A percentile compares a stretch with the other conserved stretches of the same genome.
Evolutionary conservation across 2,888 invertebrate genomes (phyloP).

Genomic region (Linnaemya vulpina): DNA sequence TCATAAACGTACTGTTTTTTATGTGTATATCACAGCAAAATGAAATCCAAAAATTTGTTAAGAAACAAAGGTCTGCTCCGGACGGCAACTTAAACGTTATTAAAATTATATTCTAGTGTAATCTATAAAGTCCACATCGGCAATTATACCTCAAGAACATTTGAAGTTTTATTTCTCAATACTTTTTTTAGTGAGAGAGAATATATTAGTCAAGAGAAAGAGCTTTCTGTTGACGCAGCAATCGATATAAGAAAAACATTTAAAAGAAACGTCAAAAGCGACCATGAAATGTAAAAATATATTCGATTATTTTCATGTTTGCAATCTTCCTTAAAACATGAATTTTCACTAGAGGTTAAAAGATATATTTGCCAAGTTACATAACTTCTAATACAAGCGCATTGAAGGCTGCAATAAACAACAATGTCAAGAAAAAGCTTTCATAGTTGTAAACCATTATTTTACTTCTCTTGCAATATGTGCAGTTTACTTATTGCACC

Average conservation of each 20-base stretch:
- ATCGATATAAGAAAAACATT: slow-evolving; percentile 14
- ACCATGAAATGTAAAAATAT: slow-evolving; percentile 26
- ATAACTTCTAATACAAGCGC: slow-evolving; percentile 41
- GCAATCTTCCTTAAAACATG: neutral
- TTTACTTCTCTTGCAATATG: neutral
- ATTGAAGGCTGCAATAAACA: slow-evolving; percentile 3
- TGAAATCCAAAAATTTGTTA: slow-evolving; percentile 76
- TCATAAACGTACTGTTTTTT: slow-evolving; percentile 77
- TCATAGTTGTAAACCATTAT: neutral
- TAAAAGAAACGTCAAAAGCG: slow-evolving; percentile 38
- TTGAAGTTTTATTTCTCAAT: slow-evolving; percentile 30
- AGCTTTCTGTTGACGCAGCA: slow-evolving; percentile 36
- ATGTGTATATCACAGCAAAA: slow-evolving; percentile 80
- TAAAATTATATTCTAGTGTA: slow-evolving; percentile 74
- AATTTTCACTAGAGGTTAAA: neutral
- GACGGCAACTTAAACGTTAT: slow-evolving; percentile 81
- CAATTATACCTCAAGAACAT: slow-evolving; percentile 9
- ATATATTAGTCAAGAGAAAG: slow-evolving; percentile 5
- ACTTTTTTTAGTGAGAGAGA: slow-evolving; percentile 20
- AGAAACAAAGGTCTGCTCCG: slow-evolving; percentile 80
- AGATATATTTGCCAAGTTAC: slow-evolving; percentile 51
- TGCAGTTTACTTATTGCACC: no score
- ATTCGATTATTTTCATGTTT: slow-evolving; percentile 15
- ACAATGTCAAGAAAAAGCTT: slow-evolving; percentile 31
- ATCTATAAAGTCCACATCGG: slow-evolving; percentile 52